These are phyloP conservation scores for Brenthis ino DNA, from an alignment of 2,888 invertebrate species.

Conservation along the genomic window DNA sequence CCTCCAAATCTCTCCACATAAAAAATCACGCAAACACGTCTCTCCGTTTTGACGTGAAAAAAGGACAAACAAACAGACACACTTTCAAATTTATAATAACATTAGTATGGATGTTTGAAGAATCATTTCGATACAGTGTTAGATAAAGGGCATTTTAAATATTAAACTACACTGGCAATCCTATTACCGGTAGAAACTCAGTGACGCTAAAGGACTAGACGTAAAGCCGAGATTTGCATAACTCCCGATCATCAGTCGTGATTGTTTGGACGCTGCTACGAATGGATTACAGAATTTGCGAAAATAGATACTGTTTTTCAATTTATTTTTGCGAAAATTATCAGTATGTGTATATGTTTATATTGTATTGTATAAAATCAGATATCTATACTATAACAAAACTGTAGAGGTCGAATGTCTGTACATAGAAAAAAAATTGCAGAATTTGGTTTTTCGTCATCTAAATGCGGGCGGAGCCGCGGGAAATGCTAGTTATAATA, in stretches of 20 bases:
- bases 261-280: slow-evolving; percentile 75
- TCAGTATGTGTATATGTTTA: neutral
- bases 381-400: too few relatives aligned
- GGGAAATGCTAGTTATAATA: too few relatives aligned
- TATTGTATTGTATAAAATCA: too few relatives aligned
- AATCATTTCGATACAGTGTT: slow-evolving; percentile 21
- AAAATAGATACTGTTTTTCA: slow-evolving; percentile 52
- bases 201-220: slow-evolving; percentile 47
- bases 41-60: too few relatives aligned
- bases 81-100: too few relatives aligned
- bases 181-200: slow-evolving; percentile 7
- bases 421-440: too few relatives aligned
- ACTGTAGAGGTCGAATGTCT: too few relatives aligned
- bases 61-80: too few relatives aligned
- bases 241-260: slow-evolving; percentile 75
- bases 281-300: slow-evolving; percentile 74
- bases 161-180: neutral
- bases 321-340: slow-evolving; percentile 9
- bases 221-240: slow-evolving; percentile 76
- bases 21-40: too few relatives aligned
- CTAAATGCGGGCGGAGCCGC: too few relatives aligned
- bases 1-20: too few relatives aligned
- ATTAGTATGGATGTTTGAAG: neutral
- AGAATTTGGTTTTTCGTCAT: too few relatives aligned
- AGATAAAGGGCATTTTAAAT: slow-evolving; percentile 12